A percentile compares a stretch with the other conserved stretches of the same genome.
Conservation (phyloP, 2,888 invertebrate species). For the Agriotes lineatus region DNA sequence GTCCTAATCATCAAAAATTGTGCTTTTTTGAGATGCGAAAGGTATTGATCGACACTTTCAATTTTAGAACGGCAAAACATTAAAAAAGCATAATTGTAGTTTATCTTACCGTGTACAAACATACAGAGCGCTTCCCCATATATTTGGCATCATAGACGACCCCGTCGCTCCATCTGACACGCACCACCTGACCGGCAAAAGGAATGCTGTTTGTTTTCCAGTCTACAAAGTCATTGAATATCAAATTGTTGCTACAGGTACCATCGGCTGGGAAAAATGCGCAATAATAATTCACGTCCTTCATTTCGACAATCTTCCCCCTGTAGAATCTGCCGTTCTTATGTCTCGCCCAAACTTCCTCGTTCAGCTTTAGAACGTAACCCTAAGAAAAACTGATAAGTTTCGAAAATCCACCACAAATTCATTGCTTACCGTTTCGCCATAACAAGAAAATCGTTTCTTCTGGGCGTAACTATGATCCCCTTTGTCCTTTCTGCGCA, state of each 20-base stretch:
- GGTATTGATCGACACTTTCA: too few relatives aligned
- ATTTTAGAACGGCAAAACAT: too few relatives aligned
- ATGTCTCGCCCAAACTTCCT: constrained; percentile 74
- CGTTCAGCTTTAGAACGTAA: constrained; percentile 45
- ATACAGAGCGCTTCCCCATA: constrained; percentile 27
- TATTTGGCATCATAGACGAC: constrained; percentile 49
- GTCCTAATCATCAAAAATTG: too few relatives aligned
- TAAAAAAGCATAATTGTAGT: too few relatives aligned
- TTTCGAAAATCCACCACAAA: too few relatives aligned
- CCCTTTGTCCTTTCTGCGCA: too few relatives aligned
- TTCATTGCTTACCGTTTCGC: too few relatives aligned
- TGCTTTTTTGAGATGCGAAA: too few relatives aligned
- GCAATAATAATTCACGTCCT: constrained; percentile 68
- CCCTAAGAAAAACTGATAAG: too few relatives aligned
- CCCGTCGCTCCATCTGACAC: constrained; percentile 71
- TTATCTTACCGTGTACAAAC: constrained; percentile 44
- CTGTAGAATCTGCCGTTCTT: constrained; percentile 72
- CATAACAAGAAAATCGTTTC: too few relatives aligned
- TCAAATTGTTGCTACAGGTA: constrained; percentile 71
- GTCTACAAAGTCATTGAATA: constrained; percentile 69
- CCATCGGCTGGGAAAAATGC: constrained; percentile 75
- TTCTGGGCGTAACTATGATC: background rate
- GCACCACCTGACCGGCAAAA: constrained; percentile 66
- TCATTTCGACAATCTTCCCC: constrained; percentile 67
- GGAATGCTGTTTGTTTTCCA: constrained; percentile 56